A percentile compares a stretch with the other conserved stretches of the same genome.
Conservation (phyloP, 2,888 invertebrate genomes). For the Emmelina monodactyla region DNA sequence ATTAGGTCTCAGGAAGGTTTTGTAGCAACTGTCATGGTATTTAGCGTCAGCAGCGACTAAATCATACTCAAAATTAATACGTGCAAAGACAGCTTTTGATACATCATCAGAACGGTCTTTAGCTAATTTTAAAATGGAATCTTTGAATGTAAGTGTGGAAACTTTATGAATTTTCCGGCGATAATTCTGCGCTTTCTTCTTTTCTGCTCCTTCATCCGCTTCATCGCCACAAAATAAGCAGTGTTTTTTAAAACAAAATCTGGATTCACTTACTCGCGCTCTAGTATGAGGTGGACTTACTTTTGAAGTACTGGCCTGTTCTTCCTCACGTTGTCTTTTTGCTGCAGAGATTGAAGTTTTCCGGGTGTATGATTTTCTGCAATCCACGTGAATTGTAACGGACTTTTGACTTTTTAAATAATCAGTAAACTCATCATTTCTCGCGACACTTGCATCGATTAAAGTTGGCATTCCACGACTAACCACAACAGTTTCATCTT, state of each 20-base stretch:
- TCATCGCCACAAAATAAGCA: conserved; percentile 5
- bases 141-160: conserved; percentile 4
- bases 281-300: conserved; percentile 7
- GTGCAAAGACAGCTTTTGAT: not conserved
- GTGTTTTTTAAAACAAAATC: conserved; percentile 7
- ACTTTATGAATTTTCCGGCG: conserved; percentile 8
- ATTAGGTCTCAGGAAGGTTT: not conserved
- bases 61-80: conserved; percentile 1
- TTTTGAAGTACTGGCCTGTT: conserved; percentile 11
- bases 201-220: conserved; percentile 9
- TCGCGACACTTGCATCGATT: conserved; percentile 11
- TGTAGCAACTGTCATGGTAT: conserved; percentile 1
- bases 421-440: conserved; percentile 9
- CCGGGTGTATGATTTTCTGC: conserved; percentile 6
- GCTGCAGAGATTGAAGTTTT: conserved; percentile 3
- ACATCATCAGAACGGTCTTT: conserved; percentile 9
- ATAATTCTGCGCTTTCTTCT: conserved; percentile 5
- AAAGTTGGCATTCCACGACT: conserved; percentile 11
- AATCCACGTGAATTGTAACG: conserved; percentile 11
- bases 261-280: conserved; percentile 3
- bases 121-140: conserved; percentile 6
- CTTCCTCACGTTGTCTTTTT: conserved; percentile 12
- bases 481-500: conserved; percentile 9
- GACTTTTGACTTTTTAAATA: conserved; percentile 10
- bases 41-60: conserved; percentile 2